Evolutionary conservation across 2,113 vertebrate species (phyloP), one percentile per base, ranked within the genome.

Genomic region (Strix uralensis): DNA sequence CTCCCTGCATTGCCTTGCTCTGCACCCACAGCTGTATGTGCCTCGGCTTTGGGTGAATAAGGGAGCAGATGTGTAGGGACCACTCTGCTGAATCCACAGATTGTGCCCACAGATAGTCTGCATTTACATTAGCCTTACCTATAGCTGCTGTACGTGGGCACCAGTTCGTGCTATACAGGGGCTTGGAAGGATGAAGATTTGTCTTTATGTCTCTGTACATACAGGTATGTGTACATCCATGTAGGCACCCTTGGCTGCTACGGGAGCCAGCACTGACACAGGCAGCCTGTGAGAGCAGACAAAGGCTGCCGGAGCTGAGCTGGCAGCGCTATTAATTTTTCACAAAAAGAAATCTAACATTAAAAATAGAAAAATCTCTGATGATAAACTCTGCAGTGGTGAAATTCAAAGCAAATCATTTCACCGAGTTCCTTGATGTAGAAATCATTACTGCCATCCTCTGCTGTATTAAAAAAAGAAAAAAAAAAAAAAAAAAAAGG

Each of bases 361-460:
- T 92, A 94, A 96, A 96, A 94, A 90, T 93, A 93, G 90, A 90
- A 83, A 88, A 86, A 77, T 61, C 66, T 82, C 85, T 77, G 74
- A 44, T 91, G 71, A 77, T 94, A 13, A 86, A 73, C 27, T 88
- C 87, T 29, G 74, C 85, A 42, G 87, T 46, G 51, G 67, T 40
- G 62, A 85, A 93, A 90, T 93, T 97, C 93, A 95, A 83, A 96
- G 93, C 54, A 34, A 66, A 88, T 95, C 20, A 58, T 80, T 93
- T 88, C 71, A 10, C 62, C 36, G 49, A 63, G 67, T 79, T 91
- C 78, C 85, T 91, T 94, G 90, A 80, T 96, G 81, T 80, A 82
- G 93, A 80, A 94, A 88, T 94, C 96, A 73, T 95, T 95, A 54
- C 88, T 96, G 94, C 69, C 93, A 72, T 61, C 75, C 69, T 92